Conservation (phyloP, 1,140 invertebrate genomes). For the Orchesella cincta region DNA sequence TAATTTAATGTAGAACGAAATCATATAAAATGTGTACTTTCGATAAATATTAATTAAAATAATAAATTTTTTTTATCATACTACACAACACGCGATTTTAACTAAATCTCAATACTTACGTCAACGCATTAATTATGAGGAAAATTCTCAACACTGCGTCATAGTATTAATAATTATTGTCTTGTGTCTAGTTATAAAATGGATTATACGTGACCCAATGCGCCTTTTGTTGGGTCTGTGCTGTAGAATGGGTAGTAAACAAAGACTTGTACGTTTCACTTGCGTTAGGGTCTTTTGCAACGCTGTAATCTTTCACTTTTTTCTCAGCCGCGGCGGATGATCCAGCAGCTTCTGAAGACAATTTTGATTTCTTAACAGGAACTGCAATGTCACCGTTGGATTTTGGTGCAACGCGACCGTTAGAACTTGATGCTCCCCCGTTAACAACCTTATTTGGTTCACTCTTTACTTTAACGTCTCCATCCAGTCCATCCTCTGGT, state of each 20-base stretch:
- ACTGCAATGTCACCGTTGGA: not conserved
- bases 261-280: conserved; percentile 92
- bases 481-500: conserved; percentile 39
- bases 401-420: not conserved
- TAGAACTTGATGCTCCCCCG: not conserved
- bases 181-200: conserved; percentile 31
- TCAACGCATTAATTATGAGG: too few species aligned
- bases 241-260: conserved; percentile 86
- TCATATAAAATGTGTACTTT: too few species aligned
- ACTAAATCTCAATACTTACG: too few species aligned
- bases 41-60: too few species aligned
- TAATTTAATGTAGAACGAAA: too few species aligned
- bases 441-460: conserved; percentile 17
- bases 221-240: conserved; percentile 80
- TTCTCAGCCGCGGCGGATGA: conserved; percentile 13
- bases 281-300: conserved; percentile 87
- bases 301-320: conserved; percentile 64
- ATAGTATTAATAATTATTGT: too few species aligned
- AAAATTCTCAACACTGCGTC: too few species aligned
- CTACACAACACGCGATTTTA: too few species aligned
- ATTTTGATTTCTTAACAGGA: conserved; percentile 27
- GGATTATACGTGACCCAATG: conserved; percentile 89
- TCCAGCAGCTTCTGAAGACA: not conserved
- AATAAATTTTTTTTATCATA: too few species aligned
- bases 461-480: conserved; percentile 37